A percentile compares a stretch with the other conserved stretches of the same genome.
These are phyloP conservation scores for Parazoanthus darwini DNA, from an alignment of 92 coral and sea anemone genomes.

Conservation along the genomic window DNA sequence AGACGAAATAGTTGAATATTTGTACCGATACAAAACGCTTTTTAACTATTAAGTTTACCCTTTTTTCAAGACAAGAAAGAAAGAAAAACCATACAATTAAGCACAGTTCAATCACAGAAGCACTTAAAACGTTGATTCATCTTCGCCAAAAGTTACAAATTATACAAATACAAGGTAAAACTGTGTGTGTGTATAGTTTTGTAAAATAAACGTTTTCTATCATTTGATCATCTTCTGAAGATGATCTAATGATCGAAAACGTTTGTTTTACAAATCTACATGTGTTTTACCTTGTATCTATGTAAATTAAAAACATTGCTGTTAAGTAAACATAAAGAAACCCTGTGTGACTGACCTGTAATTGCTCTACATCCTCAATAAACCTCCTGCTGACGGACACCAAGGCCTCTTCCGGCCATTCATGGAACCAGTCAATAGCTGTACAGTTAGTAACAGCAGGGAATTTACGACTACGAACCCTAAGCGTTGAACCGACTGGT, in stretches of 20 bases:
- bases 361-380: slow-evolving; percentile 95
- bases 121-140: too few relatives aligned
- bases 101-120: not conserved
- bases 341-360: slow-evolving; percentile 62
- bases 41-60: not conserved
- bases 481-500: slow-evolving; percentile 97
- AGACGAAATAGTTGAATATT: not conserved
- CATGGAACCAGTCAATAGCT: slow-evolving; percentile 99
- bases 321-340: not conserved
- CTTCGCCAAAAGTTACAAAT: too few relatives aligned
- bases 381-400: slow-evolving; percentile 99
- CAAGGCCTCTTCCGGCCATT: slow-evolving; percentile 99
- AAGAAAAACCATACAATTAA: too few relatives aligned
- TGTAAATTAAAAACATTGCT: too few relatives aligned
- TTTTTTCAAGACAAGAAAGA: not conserved
- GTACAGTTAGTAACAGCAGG: slow-evolving; percentile 99
- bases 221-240: too few relatives aligned
- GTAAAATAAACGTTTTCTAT: too few relatives aligned
- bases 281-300: too few relatives aligned
- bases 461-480: slow-evolving; percentile 99
- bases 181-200: too few relatives aligned
- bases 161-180: too few relatives aligned
- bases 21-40: not conserved
- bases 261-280: too few relatives aligned
- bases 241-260: too few relatives aligned